phyloP scores from a whole-genome alignment of 2,113 vertebrate genomes.

The Mormoops blainvillei region DNA sequence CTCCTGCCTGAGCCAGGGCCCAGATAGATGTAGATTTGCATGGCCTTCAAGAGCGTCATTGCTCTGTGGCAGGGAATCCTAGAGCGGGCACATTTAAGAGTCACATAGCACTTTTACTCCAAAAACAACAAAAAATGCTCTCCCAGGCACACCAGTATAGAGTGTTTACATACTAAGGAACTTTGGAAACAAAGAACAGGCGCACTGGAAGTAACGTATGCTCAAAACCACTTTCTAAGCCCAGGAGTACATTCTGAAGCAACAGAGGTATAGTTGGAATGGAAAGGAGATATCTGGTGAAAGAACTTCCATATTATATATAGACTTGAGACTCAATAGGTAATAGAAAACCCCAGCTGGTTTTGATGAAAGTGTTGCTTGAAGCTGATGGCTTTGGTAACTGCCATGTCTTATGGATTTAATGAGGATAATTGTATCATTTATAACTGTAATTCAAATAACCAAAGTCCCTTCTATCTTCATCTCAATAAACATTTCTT shows the following conservation, averaged over 20 bases:
- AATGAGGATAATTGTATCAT: background rate
- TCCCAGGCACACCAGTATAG: background rate
- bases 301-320: background rate
- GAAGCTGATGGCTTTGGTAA: background rate
- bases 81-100: background rate
- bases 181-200: background rate
- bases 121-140: background rate
- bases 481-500: background rate
- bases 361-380: background rate
- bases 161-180: background rate
- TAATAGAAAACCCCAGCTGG: background rate
- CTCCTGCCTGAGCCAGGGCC: background rate
- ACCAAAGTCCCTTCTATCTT: background rate
- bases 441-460: background rate
- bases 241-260: background rate
- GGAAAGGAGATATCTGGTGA: background rate
- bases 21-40: background rate
- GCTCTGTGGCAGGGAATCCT: background rate
- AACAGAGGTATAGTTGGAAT: background rate
- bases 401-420: background rate
- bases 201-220: background rate
- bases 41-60: background rate
- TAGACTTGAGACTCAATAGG: background rate
- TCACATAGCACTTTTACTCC: background rate
- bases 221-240: background rate